Conservation (phyloP, 2,797 vertebrate genomes). For the Spea hammondii region DNA sequence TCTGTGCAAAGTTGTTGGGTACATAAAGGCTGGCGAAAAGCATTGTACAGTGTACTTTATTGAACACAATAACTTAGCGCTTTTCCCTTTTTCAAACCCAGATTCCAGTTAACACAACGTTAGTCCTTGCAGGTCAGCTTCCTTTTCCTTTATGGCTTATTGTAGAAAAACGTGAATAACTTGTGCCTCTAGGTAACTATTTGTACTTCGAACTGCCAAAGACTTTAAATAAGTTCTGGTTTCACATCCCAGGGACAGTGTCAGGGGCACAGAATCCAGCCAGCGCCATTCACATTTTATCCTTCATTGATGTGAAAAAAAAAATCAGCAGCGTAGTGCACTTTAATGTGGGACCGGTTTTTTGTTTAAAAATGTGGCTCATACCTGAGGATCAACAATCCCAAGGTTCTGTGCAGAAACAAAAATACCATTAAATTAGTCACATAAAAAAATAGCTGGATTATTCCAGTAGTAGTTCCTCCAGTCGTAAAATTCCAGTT, state of each 20-base stretch:
- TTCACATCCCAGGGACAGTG: slow-evolving; percentile 2
- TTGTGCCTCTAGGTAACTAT: too few species aligned
- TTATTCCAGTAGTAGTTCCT: slow-evolving; percentile 40
- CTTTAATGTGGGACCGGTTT: not conserved
- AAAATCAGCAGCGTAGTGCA: slow-evolving; percentile 31
- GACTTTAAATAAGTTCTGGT: not conserved
- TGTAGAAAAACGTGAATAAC: not conserved
- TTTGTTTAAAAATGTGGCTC: slow-evolving; percentile 39
- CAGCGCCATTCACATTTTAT: slow-evolving; percentile 45
- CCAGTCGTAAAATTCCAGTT: slow-evolving; percentile 39
- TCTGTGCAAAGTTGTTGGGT: too few species aligned
- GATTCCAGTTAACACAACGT: not conserved
- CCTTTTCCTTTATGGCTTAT: not conserved
- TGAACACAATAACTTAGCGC: slow-evolving; percentile 16
- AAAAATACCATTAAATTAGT: slow-evolving; percentile 30
- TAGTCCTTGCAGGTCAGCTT: not conserved
- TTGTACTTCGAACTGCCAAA: not conserved
- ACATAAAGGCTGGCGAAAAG: not conserved
- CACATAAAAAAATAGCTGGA: slow-evolving; percentile 29
- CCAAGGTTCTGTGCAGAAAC: slow-evolving; percentile 36
- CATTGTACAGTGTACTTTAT: slow-evolving; percentile 41
- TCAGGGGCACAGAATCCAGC: slow-evolving; percentile 14
- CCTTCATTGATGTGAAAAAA: slow-evolving; percentile 25
- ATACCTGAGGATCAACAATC: slow-evolving; percentile 17
- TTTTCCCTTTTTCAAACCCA: not conserved